phyloP scores from a whole-genome alignment of 2,888 invertebrate species.

The Metellina segmentata region DNA sequence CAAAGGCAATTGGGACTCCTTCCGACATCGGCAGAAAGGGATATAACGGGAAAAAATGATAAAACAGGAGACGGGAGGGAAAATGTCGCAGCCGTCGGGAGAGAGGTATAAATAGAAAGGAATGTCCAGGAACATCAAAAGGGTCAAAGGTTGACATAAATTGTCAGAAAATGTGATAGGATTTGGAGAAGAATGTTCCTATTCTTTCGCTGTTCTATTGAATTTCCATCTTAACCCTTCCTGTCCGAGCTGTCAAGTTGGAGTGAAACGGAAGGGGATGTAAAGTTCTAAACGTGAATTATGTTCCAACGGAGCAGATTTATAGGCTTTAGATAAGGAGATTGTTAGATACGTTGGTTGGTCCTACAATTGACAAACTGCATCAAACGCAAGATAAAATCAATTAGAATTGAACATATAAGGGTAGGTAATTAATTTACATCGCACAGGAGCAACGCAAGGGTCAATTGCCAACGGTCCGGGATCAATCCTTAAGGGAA shows the following conservation, averaged over 20 bases:
- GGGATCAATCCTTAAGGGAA: too few relatives aligned
- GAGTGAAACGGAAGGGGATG: background rate
- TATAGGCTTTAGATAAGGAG: too few relatives aligned
- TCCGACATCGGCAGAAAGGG: slow-evolving; percentile 13
- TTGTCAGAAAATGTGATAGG: slow-evolving; percentile 51
- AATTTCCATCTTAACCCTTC: background rate
- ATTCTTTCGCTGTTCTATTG: background rate
- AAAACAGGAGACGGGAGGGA: slow-evolving; percentile 12
- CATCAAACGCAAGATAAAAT: too few relatives aligned
- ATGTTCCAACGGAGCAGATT: background rate
- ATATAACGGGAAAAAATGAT: slow-evolving; percentile 3
- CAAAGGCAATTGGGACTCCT: slow-evolving; percentile 39
- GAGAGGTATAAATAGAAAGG: slow-evolving; percentile 18
- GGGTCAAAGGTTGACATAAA: slow-evolving; percentile 59
- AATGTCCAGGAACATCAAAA: slow-evolving; percentile 40
- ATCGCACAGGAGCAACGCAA: too few relatives aligned
- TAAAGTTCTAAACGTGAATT: background rate
- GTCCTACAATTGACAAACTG: too few relatives aligned
- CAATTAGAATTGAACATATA: too few relatives aligned
- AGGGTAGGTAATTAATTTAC: too few relatives aligned
- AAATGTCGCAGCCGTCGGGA: background rate
- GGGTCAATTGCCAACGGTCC: too few relatives aligned
- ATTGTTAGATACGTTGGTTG: too few relatives aligned
- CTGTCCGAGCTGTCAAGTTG: background rate
- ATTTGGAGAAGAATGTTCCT: slow-evolving; percentile 1